A percentile compares a stretch with the other conserved stretches of the same genome.
Conservation (phyloP, 2,113 vertebrate genomes). For the Notechis scutatus region DNA sequence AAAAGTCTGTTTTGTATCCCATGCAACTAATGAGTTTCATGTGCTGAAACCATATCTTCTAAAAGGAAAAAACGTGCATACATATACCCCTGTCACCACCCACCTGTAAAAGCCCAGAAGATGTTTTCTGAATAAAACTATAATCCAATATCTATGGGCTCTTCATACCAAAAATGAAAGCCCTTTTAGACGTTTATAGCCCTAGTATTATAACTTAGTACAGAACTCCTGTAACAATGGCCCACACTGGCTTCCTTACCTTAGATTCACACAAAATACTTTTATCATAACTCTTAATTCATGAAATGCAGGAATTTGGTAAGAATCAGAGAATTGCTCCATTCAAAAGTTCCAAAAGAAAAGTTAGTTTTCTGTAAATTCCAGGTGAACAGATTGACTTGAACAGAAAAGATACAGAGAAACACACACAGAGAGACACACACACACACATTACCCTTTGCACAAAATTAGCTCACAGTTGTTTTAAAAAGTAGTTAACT, state of each 20-base stretch:
- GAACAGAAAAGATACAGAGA: not conserved
- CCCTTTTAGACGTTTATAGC: not conserved
- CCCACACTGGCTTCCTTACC: not conserved
- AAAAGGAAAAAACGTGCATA: not conserved
- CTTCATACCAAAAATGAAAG: not conserved
- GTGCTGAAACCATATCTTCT: not conserved
- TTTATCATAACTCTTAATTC: not conserved
- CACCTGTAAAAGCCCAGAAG: not conserved
- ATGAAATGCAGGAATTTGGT: not conserved
- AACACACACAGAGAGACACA: fast-evolving
- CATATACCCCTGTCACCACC: not conserved
- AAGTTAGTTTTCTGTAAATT: not conserved
- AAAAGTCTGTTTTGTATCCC: not conserved
- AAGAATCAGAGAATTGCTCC: not conserved
- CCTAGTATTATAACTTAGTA: not conserved
- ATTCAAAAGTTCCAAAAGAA: not conserved
- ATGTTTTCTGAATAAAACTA: not conserved
- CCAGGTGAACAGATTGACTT: not conserved
- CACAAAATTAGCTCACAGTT: not conserved
- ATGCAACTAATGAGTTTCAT: constrained; percentile 1
- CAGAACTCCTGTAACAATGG: not conserved
- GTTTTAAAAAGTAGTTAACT: not conserved
- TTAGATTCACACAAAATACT: not conserved
- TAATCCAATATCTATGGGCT: not conserved
- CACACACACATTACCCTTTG: not conserved